phyloP scores from a whole-genome alignment of 2,888 invertebrate genomes.

The Margaritifera margaritifera region DNA sequence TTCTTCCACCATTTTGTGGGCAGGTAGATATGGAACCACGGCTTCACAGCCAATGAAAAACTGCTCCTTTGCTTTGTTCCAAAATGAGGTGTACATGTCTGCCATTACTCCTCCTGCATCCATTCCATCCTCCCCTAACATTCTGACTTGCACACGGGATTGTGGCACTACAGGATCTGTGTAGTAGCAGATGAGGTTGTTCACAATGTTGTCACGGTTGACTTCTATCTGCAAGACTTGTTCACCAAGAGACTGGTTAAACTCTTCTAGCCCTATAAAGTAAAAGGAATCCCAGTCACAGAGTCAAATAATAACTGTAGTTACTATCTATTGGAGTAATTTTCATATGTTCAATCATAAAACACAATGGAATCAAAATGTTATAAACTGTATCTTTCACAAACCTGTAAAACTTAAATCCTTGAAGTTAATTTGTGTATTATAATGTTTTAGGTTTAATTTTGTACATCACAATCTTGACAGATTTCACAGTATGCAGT shows the following conservation, averaged over 20 bases:
- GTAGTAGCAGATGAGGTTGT: slow-evolving; percentile 28
- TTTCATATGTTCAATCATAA: too few relatives aligned
- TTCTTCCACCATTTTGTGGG: slow-evolving; percentile 31
- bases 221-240: slow-evolving; percentile 16
- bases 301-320: too few relatives aligned
- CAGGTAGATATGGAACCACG: slow-evolving; percentile 28
- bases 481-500: too few relatives aligned
- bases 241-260: slow-evolving; percentile 7
- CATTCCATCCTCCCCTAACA: slow-evolving; percentile 33
- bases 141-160: slow-evolving; percentile 25
- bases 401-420: too few relatives aligned
- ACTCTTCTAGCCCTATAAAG: slow-evolving; percentile 15
- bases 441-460: too few relatives aligned
- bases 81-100: slow-evolving; percentile 37
- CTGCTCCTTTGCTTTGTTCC: slow-evolving; percentile 20
- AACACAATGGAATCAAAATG: too few relatives aligned
- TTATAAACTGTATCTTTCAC: too few relatives aligned
- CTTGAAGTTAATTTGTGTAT: too few relatives aligned
- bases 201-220: slow-evolving; percentile 19
- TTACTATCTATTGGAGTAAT: too few relatives aligned
- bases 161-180: slow-evolving; percentile 24
- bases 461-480: too few relatives aligned
- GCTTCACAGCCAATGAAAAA: slow-evolving; percentile 21
- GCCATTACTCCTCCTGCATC: slow-evolving; percentile 34
- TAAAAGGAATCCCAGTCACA: background rate